Evolutionary conservation across 2,888 invertebrate species (phyloP), one percentile per base, ranked within the genome.

Genomic region (Oxytorus armatus): DNA sequence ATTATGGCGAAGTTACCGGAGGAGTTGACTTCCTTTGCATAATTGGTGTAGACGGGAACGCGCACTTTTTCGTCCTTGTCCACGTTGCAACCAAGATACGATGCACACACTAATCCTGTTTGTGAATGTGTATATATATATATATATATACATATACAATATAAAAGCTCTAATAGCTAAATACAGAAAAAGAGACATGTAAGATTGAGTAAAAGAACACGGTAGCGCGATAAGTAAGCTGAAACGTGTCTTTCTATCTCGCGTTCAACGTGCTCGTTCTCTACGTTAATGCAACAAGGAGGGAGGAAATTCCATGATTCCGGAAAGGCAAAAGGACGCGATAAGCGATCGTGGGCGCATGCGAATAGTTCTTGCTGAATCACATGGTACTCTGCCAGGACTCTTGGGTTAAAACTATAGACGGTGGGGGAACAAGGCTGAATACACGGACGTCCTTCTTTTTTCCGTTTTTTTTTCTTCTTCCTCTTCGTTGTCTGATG

Each of bases 11-110:
- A 66, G 49, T 21, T 25, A 8, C 33, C 55, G 29, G 55, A 57
- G 66, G 61, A 77, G 61, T 76, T 63, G 76, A 77, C 68, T 80
- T 77, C 72, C 69, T 80, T 77, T 74, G 80, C 77, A 80, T 77
- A 80, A 80, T 80, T 80, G 68, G 73, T 55, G 42, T 14, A 39
- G n/a, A n/a, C n/a, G 72, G 61, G 66, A 73, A 55, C 73, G 65
- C 47, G 33, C 49, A 51, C 69, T 57, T 36, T 18, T 14, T 7
- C 18, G 49, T 63, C 11, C 63, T 49, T 55, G 68, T 74, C 10
- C 39, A 39, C 65, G 29, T 14, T 61, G 18, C 14, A 16, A n/a
- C 21, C 57, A 33, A 33, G 21, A 49, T 33, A 39, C n/a, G 61
- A 29, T 10, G 42, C 42, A 47, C 16, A 14, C 29, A 29, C 29